Percentiles rank a stretch among this genome's conserved stretches.
Conservation (phyloP, 2,888 invertebrate genomes). For the Limnephilus auricula region DNA sequence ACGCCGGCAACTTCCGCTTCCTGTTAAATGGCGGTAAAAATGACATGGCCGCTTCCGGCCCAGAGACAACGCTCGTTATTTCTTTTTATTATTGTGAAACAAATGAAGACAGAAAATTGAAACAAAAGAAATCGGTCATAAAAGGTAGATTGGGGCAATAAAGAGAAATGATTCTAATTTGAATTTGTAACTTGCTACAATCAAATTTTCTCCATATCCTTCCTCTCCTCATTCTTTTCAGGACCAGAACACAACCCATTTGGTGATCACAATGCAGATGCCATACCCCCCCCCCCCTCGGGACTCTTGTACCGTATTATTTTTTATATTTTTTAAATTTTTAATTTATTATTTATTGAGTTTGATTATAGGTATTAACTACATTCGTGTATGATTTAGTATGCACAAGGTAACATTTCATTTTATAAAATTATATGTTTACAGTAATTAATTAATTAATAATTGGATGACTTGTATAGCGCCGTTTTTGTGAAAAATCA, state of each 20-base stretch:
- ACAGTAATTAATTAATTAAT: no score
- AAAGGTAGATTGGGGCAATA: not conserved
- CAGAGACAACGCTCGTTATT: not conserved
- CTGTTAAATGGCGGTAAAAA: conserved; percentile 29
- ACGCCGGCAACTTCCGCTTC: conserved; percentile 52
- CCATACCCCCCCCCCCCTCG: not conserved
- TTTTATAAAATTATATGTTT: no score
- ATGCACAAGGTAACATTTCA: no score
- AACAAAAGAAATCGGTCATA: not conserved
- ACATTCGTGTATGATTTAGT: no score
- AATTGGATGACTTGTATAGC: no score
- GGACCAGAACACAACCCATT: not conserved
- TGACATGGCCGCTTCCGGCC: conserved; percentile 14
- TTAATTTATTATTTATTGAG: no score
- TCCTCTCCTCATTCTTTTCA: not conserved
- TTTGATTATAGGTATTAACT: no score
- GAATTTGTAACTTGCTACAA: not conserved
- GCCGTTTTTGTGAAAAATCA: no score
- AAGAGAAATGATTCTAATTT: not conserved
- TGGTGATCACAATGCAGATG: not conserved
- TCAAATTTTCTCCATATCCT: not conserved
- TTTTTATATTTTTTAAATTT: no score
- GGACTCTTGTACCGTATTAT: not conserved
- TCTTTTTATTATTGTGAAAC: not conserved
- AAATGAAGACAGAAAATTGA: not conserved